These are phyloP conservation scores for Fragum whitleyi DNA, from an alignment of 2,888 invertebrate genomes.

Conservation along the genomic window DNA sequence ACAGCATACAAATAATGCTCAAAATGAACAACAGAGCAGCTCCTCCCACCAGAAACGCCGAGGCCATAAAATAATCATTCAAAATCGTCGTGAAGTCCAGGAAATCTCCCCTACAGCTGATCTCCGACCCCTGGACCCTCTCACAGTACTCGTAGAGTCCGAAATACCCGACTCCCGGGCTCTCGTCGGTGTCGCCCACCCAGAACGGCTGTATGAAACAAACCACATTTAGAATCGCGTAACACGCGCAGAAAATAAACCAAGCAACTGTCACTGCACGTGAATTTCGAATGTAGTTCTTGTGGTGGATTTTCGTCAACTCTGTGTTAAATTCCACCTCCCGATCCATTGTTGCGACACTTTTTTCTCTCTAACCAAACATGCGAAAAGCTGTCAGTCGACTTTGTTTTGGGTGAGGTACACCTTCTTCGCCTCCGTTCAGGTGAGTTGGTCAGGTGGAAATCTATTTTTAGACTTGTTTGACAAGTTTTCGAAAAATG, in stretches of 20 bases:
- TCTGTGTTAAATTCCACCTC: constrained; percentile 77
- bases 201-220: constrained; percentile 95
- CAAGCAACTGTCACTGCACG: constrained; percentile 97
- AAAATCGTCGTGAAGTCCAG: constrained; percentile 90
- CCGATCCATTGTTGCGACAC: constrained; percentile 63
- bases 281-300: constrained; percentile 85
- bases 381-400: constrained; percentile 19
- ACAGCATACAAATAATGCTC: constrained; percentile 93
- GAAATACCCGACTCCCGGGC: constrained; percentile 95
- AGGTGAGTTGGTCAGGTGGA: constrained; percentile 13
- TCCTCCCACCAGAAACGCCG: constrained; percentile 95
- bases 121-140: constrained; percentile 88
- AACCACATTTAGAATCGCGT: constrained; percentile 97
- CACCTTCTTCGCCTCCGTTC: constrained; percentile 6
- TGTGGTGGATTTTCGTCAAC: constrained; percentile 78
- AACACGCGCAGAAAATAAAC: constrained; percentile 99
- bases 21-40: constrained; percentile 93
- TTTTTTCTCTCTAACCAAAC: not conserved
- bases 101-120: constrained; percentile 91
- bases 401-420: constrained; percentile 27
- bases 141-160: constrained; percentile 95
- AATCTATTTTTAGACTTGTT: constrained; percentile 15
- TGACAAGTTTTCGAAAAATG: constrained; percentile 42
- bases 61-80: constrained; percentile 93
- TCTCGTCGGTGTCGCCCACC: constrained; percentile 86